Conservation (phyloP, 2,113 vertebrate genomes). For the Ctenodactylus gundi region DNA sequence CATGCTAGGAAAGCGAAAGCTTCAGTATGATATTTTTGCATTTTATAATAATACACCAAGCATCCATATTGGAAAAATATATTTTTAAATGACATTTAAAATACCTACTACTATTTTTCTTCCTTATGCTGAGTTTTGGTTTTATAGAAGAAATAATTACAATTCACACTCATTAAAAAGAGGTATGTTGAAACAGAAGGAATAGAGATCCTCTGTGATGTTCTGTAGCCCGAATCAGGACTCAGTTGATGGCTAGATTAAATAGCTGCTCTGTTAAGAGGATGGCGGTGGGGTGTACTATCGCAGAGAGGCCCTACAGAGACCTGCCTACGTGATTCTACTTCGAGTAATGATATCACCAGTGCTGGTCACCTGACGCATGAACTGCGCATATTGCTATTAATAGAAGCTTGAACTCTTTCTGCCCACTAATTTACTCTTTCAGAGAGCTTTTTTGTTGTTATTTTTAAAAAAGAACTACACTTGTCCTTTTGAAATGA, state of each 20-base stretch:
- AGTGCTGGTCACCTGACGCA: background rate
- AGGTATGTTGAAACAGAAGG: conserved; percentile 1
- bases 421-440: conserved; percentile 17
- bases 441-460: background rate
- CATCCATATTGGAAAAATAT: conserved; percentile 57
- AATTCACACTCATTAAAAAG: conserved; percentile 43
- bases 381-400: background rate
- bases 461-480: background rate
- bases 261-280: background rate
- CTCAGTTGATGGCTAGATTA: background rate
- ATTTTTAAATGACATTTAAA: conserved; percentile 63
- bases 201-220: background rate
- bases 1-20: background rate
- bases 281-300: background rate
- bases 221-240: background rate
- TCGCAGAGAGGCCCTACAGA: background rate
- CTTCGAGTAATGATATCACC: conserved; percentile 26
- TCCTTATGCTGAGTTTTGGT: conserved; percentile 50
- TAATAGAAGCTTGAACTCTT: conserved; percentile 12
- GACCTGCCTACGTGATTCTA: background rate
- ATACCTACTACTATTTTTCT: conserved; percentile 48
- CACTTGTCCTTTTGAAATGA: background rate
- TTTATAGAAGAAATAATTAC: conserved; percentile 55
- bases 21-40: conserved; percentile 51
- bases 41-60: conserved; percentile 57